phyloP scores from a whole-genome alignment of 2,797 vertebrate species.

The Sebastes steindachneri region DNA sequence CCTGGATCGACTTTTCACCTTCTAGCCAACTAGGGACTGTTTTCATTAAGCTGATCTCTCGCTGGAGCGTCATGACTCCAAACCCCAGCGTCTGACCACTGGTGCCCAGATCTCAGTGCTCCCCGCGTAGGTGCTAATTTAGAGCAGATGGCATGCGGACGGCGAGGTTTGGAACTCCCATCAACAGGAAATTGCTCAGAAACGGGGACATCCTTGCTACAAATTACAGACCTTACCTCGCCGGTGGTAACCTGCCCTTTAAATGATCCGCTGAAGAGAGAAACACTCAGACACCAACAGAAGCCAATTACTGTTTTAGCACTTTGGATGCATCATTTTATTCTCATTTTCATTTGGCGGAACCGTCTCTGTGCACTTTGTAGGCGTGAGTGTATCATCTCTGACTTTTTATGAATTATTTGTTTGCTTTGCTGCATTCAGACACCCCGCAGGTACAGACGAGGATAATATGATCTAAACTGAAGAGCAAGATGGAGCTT shows the following conservation, averaged over 20 bases:
- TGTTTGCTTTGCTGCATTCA: slow-evolving; percentile 27
- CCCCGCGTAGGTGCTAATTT: slow-evolving; percentile 72
- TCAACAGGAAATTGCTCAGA: slow-evolving; percentile 36
- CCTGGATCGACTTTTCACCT: neutral
- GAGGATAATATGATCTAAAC: neutral
- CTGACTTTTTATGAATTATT: slow-evolving; percentile 25
- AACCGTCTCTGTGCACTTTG: neutral
- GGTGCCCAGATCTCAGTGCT: slow-evolving; percentile 43
- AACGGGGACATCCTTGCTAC: slow-evolving; percentile 12
- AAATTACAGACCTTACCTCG: slow-evolving; percentile 38
- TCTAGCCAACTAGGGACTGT: neutral
- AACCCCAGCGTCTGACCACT: slow-evolving; percentile 35
- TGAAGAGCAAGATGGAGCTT: neutral
- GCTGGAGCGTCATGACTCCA: slow-evolving; percentile 11
- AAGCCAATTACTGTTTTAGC: neutral
- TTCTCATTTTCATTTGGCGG: neutral
- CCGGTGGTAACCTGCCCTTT: slow-evolving; percentile 8
- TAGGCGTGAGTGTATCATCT: neutral
- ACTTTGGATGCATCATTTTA: neutral
- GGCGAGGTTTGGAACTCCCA: slow-evolving; percentile 30
- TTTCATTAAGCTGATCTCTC: neutral
- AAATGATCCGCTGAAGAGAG: neutral
- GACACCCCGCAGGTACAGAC: slow-evolving; percentile 2
- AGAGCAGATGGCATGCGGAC: slow-evolving; percentile 66
- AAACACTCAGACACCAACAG: neutral